A percentile compares a stretch with the other conserved stretches of the same genome.
Conservation (phyloP, 2,888 invertebrate genomes). For the Pammene aurita region DNA sequence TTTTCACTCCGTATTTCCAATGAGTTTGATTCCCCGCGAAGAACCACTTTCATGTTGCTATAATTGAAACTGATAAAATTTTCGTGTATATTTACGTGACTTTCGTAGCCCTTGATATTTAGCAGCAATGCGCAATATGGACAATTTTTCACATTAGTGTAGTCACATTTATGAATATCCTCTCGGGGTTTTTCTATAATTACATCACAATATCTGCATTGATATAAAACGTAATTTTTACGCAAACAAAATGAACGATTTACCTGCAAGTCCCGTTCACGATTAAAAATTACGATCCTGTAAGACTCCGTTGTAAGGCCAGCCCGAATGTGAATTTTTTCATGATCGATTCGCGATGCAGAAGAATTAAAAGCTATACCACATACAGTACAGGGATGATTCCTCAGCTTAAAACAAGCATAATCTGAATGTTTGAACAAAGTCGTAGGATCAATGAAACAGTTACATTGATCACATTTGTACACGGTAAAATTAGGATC, state of each 20-base stretch:
- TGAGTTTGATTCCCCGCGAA: conserved; percentile 54
- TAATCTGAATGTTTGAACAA: conserved; percentile 57
- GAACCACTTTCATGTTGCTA: conserved; percentile 61
- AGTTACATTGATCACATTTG: conserved; percentile 63
- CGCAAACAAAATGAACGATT: conserved; percentile 52
- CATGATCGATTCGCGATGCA: conserved; percentile 53
- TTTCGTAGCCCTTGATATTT: conserved; percentile 50
- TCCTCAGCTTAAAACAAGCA: conserved; percentile 53
- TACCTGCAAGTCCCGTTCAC: conserved; percentile 51
- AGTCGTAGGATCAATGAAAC: conserved; percentile 54
- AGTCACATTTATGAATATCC: conserved; percentile 55
- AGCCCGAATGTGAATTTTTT: conserved; percentile 54
- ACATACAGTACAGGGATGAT: conserved; percentile 60
- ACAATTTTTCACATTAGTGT: conserved; percentile 55
- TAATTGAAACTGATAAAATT: conserved; percentile 53
- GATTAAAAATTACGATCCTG: conserved; percentile 63
- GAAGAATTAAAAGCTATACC: conserved; percentile 57
- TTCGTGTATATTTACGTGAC: conserved; percentile 61
- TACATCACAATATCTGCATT: conserved; percentile 65
- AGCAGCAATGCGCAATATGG: conserved; percentile 60
- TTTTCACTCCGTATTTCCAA: conserved; percentile 30
- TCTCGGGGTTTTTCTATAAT: conserved; percentile 55
- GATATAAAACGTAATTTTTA: conserved; percentile 58
- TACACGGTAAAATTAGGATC: conserved; percentile 55
- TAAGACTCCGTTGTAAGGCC: conserved; percentile 52